phyloP scores from a whole-genome alignment of 2,888 invertebrate species.

The Carterocephalus palaemon region DNA sequence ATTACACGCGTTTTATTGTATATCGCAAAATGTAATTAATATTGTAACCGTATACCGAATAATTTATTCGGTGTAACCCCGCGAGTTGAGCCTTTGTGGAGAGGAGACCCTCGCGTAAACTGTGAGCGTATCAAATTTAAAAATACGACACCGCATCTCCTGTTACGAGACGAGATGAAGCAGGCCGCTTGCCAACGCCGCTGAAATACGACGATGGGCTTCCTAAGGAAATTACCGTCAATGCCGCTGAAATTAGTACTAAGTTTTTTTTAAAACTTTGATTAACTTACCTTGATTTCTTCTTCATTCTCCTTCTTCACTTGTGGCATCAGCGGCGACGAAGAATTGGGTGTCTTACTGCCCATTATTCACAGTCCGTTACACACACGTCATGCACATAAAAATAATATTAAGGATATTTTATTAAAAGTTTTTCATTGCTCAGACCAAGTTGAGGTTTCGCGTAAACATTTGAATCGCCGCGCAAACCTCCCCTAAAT shows the following conservation, averaged over 20 bases:
- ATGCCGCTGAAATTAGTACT: slow-evolving; percentile 45
- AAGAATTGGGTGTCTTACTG: slow-evolving; percentile 67
- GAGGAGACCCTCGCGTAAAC: slow-evolving; percentile 35
- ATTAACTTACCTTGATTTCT: slow-evolving; percentile 84
- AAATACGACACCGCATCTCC: slow-evolving; percentile 70
- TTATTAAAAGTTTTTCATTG: slow-evolving; percentile 45
- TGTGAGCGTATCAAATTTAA: slow-evolving; percentile 65
- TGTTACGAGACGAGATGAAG: slow-evolving; percentile 63
- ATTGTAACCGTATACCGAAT: slow-evolving; percentile 69
- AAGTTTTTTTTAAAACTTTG: slow-evolving; percentile 27
- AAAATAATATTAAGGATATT: slow-evolving; percentile 30
- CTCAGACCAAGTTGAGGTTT: slow-evolving; percentile 43
- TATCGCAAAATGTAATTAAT: slow-evolving; percentile 78
- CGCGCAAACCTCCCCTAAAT: slow-evolving; percentile 13
- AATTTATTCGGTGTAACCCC: slow-evolving; percentile 69
- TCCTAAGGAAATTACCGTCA: slow-evolving; percentile 62
- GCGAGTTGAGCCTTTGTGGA: slow-evolving; percentile 50
- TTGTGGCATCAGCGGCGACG: slow-evolving; percentile 61
- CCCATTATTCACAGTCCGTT: slow-evolving; percentile 62
- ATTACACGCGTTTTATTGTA: slow-evolving; percentile 78
- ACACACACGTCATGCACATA: slow-evolving; percentile 22
- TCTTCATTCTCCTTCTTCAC: slow-evolving; percentile 86
- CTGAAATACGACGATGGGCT: slow-evolving; percentile 50
- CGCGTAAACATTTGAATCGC: slow-evolving; percentile 63
- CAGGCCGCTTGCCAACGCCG: slow-evolving; percentile 70